Percentiles rank a stretch among this genome's conserved stretches.
These are phyloP conservation scores for Mythimna loreyi DNA, from an alignment of 2,888 invertebrate species.

Conservation along the genomic window DNA sequence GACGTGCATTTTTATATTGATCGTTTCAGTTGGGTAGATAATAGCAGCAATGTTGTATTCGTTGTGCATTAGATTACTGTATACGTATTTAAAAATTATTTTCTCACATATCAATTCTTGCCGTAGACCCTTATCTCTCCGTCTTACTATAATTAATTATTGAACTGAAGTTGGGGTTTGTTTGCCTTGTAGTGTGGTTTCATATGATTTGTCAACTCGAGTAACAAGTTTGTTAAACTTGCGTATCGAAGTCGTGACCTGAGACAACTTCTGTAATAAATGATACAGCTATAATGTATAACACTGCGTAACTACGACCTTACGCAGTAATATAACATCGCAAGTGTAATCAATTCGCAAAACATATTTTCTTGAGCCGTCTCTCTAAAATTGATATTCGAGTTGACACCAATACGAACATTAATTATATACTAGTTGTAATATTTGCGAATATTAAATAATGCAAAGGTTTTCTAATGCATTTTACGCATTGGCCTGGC, in stretches of 20 bases:
- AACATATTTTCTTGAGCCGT: constrained; percentile 28
- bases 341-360: constrained; percentile 40
- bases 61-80: background rate
- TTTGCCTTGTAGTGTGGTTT: constrained; percentile 24
- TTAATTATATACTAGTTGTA: constrained; percentile 6
- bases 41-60: background rate
- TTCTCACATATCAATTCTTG: constrained; percentile 6
- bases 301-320: background rate
- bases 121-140: background rate
- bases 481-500: constrained; percentile 2
- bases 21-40: background rate
- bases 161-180: constrained; percentile 24
- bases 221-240: constrained; percentile 33
- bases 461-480: background rate
- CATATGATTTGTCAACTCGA: constrained; percentile 24
- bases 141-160: constrained; percentile 22
- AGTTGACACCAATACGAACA: constrained; percentile 25
- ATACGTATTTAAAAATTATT: constrained; percentile 2
- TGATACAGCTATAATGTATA: background rate
- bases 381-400: constrained; percentile 32
- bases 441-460: background rate
- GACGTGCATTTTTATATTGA: constrained; percentile 21
- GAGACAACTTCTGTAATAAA: constrained; percentile 12
- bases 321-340: constrained; percentile 5
- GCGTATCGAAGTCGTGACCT: constrained; percentile 26